Base-by-base conservation (phyloP, 2,113 vertebrate species). In the Steatornis caripensis region DNA sequence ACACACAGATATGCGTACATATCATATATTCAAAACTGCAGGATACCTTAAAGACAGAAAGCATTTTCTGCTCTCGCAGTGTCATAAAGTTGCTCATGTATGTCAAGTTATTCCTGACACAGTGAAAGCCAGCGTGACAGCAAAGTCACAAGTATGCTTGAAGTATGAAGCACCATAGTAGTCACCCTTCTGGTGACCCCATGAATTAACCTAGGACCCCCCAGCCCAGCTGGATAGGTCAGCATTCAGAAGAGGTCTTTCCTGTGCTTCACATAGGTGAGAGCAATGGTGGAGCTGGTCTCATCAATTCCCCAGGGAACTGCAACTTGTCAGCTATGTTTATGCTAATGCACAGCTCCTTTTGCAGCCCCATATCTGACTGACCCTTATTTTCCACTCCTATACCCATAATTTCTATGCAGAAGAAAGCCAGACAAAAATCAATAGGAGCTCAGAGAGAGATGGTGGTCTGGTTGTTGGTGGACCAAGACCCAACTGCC, bases 81-180 rank as follows among this genome's bases (percentile, higher is more conserved):
- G 32, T 18, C 36, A 60, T 60, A 49, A 61, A 32, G 5, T n/a
- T 66, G 46, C 46, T 82, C 39, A 37, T 10, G 9, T 30, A 71
- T 0, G 0, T 48, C 15, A 46, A 36, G 23, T 43, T 60, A 30
- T 71, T 77, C 57, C 26, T 30, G 51, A 49, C 0, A 3, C 8
- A 22, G 24, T 80, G 45, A 54, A 29, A 48, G 51, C 3, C n/a
- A 60, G 19, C 22, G 37, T 30, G 45, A 45, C 30, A 87, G 26
- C 17, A 78, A 65, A 71, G 27, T 54, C 39, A 61, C 7, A 19
- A 9, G 43, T 48, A 43, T 30, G 12, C 23, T 83, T 77, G n/a
- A 72, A 34, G 10, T 23, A 29, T 27, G 39, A 82, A 60, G 16
- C 16, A 65, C 12, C 22, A 65, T 13, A 37, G 17, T 37, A 82